Base-by-base conservation (phyloP, 2,888 invertebrate species). In the Emmelina monodactyla region DNA sequence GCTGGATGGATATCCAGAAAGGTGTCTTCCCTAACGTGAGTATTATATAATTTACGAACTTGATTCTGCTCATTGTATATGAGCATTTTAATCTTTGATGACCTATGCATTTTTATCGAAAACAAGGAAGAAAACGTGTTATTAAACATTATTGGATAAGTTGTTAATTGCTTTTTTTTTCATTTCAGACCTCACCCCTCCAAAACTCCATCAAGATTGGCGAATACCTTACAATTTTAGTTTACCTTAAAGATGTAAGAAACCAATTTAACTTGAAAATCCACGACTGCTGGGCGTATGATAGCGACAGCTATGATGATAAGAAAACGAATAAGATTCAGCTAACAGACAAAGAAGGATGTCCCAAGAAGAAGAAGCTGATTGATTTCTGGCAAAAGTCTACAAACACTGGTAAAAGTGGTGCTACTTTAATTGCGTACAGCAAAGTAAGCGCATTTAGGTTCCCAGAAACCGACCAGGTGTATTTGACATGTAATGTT, bases 1-100 rank as follows among this genome's bases (percentile, higher is more conserved):
- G 88, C 62, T 89, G 88, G 88, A 89, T 89, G 88, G 88, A 89
- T 45, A 87, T 89, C 39, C 87, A 87, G 49, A 81, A 81, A 45
- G 89, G 89, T 51, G 73, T 82, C 44, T 89, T 85, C 58, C 89
- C 89, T 15, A 85, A 86, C 47, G 86, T 87, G 55, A 75, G 72
- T 58, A 10, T 11, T 32, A 14, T n/a, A n/a, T n/a, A n/a, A n/a
- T n/a, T n/a, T n/a, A n/a, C n/a, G n/a, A n/a, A n/a, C n/a, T n/a
- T n/a, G n/a, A n/a, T n/a, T n/a, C n/a, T n/a, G n/a, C n/a, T n/a
- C n/a, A n/a, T n/a, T n/a, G n/a, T n/a, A n/a, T n/a, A n/a, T n/a
- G n/a, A n/a, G n/a, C n/a, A n/a, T n/a, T n/a, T n/a, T n/a, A n/a
- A n/a, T n/a, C n/a, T n/a, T n/a, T n/a, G n/a, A n/a, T n/a, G n/a